Base-by-base conservation (phyloP, 2,113 vertebrate genomes). In the Macquaria ambigua region DNA sequence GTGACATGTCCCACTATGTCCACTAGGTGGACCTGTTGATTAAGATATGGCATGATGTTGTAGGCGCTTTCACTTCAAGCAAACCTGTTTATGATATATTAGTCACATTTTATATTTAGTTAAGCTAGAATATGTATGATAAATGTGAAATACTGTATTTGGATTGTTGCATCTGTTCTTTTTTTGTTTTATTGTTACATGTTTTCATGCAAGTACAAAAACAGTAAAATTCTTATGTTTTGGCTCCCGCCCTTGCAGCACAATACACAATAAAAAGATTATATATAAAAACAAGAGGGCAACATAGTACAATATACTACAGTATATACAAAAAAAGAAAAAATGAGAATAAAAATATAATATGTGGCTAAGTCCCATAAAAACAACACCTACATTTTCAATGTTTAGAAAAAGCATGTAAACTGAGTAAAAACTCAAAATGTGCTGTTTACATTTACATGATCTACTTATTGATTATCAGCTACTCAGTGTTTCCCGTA, bases 21-120 rank as follows among this genome's bases (percentile, higher is more conserved):
- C 94, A 94, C 84, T 92, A 92, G 93, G 86, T 86, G 92, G 89
- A 79, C 77, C 68, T 84, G 28, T 88, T 90, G 82, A 78, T 83
- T 82, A 79, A 85, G 34, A 72, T 34, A 16, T 79, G 23, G 41
- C 53, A 53, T 48, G 43, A 64, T 0, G 25, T 12, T 74, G 0
- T 12, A 20, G 25, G 18, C 11, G 48, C 28, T 52, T 70, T 63
- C 11, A 39, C 3, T 48, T 71, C 62, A 83, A 21, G 62, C 58
- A 43, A 50, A 80, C 41, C 39, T 72, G 15, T 70, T 73, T 5
- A 25, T 39, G 10, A 74, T 39, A 48, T 1, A 43, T 34, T 1
- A 9, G 16, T 2, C 8, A 43, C 7, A 43, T 34, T 41, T 28
- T 41, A n/a, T 12, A 81, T 14, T 6, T 3, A 21, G 8, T 69